Evolutionary conservation across 2,888 invertebrate species (phyloP), one percentile per base, ranked within the genome.

Genomic region (Yponomeuta sedellus): DNA sequence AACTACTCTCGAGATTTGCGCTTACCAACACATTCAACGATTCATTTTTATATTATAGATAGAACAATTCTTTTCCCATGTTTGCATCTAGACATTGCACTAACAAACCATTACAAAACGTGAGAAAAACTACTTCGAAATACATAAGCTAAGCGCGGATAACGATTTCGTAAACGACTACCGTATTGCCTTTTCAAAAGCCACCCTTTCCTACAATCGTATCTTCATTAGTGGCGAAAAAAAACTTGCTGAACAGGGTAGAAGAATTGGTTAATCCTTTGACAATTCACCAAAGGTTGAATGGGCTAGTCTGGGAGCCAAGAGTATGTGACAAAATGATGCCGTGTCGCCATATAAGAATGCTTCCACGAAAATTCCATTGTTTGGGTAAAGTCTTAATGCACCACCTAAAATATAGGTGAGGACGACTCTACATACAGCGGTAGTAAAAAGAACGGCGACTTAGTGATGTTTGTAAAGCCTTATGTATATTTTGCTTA

Each of bases 221-320:
- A 83, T 87, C 82, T 71, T 76, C 83, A 85, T 86, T 83, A 86
- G 75, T 68, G 70, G 70, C 72, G 71, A 68, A 19, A 64, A n/a
- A 71, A 72, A 74, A 78, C 80, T 77, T 75, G 74, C 69, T 70
- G 74, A 73, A 79, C 76, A 71, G 70, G 71, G 74, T 75, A 80
- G 82, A 81, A 85, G 80, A 77, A 74, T 61, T 71, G 64, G 67
- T 69, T 83, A 86, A 87, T 86, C 86, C 83, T 71, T 69, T 70
- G 72, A 79, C 81, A 76, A 84, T 82, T 80, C 75, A 66, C 72
- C 76, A 69, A 70, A 71, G n/a, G 28, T 25, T 76, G 78, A 81
- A 83, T 83, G 75, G 78, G 73, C 70, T 19, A 64, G 8, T 19
- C 64, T 63, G 52, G 63, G 44, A 40, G 44, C 44, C 16, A 44